Evolutionary conservation across 2,888 invertebrate genomes (phyloP).

Genomic region (Phortica okadai): DNA sequence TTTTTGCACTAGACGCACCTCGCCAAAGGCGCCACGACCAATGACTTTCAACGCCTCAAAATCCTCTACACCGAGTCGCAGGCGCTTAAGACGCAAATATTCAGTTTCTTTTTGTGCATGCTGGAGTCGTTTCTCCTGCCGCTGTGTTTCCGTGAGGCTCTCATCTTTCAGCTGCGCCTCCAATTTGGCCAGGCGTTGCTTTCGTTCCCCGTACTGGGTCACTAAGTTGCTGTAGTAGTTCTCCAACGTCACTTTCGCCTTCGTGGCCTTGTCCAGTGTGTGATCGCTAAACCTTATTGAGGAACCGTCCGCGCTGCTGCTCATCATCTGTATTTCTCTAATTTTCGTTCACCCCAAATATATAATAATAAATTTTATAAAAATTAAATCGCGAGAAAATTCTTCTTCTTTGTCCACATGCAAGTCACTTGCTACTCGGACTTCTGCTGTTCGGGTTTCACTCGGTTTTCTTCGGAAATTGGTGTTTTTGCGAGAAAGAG

Average conservation of each 20-base stretch:
- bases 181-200: constrained; percentile 93
- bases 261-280: constrained; percentile 98
- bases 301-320: constrained; percentile 70
- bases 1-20: constrained; percentile 98
- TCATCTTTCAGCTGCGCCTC: constrained; percentile 98
- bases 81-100: constrained; percentile 96
- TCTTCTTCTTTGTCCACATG: neutral
- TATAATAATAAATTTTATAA: no score
- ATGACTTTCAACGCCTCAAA: constrained; percentile 98
- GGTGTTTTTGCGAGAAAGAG: no score
- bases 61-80: constrained; percentile 97
- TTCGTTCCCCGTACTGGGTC: constrained; percentile 97
- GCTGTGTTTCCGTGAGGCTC: constrained; percentile 94
- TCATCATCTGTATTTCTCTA: constrained; percentile 57
- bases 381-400: neutral
- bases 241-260: constrained; percentile 98
- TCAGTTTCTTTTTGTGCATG: constrained; percentile 99
- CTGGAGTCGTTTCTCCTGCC: constrained; percentile 89
- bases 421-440: no score
- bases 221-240: constrained; percentile 99
- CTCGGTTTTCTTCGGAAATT: no score
- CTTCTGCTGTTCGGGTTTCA: no score
- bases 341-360: neutral
- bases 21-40: constrained; percentile 94
- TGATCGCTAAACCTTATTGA: constrained; percentile 95